Evolutionary conservation across 1,140 invertebrate species (phyloP), one percentile per base, ranked within the genome.

Genomic region (Drosophila kanapiae): DNA sequence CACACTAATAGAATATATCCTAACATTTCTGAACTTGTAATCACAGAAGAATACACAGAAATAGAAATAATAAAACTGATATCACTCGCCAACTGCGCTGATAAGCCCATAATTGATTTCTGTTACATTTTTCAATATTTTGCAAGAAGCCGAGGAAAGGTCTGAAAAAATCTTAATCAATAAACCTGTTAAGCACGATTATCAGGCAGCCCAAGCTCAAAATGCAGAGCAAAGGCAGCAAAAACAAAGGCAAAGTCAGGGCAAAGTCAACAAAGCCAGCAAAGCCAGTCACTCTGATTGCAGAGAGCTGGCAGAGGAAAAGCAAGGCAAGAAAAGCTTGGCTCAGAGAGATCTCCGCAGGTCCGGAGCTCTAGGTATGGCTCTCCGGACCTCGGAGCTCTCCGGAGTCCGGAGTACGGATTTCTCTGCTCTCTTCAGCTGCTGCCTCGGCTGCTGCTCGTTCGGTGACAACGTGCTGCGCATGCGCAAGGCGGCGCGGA

Each of bases 141-240:
- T 76, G 80, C 80, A 79, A 79, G 64, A 65, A 81, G 61, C 63
- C 53, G 57, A 76, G 60, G 53, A 63, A 76, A 80, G 45, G 54
- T 53, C 10, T 54, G 58, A 67, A 53, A 80, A 76, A 77, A 85
- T 80, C 77, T 72, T 78, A 75, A 82, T 82, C 69, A 78, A 40
- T 61, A 78, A 87, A 87, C 75, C 79, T 82, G 75, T 86, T 86
- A n/a, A 75, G 59, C 74, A 59, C 65, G 74, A 80, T 85, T 85
- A 82, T 71, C 43, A 16, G 16, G 37, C 62, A 64, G 42, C 31
- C 6, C 47, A 40, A 47, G 60, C 62, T 33, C 51, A 42, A 59
- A 80, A 65, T 31, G 68, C 58, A 75, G 40, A 62, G 56, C 60
- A 80, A 64, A 78, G 18, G 10, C 62, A 71, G 62, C 14, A 61